Evolutionary conservation across 1,140 invertebrate genomes (phyloP), one percentile per base, ranked within the genome.

Genomic region (Agrypnia vestita): DNA sequence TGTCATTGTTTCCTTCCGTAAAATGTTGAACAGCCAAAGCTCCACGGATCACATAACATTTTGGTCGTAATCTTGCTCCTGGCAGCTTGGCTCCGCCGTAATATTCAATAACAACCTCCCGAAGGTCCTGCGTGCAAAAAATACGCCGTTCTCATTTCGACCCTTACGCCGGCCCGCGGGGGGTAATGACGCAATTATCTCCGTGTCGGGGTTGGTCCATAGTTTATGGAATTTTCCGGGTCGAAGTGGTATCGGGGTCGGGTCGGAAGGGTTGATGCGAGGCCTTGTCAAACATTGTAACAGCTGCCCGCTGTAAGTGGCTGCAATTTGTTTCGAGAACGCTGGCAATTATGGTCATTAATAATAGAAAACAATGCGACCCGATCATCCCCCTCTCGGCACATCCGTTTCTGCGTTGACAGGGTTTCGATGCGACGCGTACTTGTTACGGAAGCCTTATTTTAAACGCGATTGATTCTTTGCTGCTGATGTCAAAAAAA

Each of bases 141-240:
- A 64, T 19, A 64, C 19, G 25, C 61, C 35, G 25, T 64, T 64
- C 61, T 64, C 61, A 25, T 64, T 49, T 49, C 67, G 47, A 71
- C 67, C 67, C 67, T 71, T 71, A 11, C 0, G 19, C n/a, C 13
- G 21, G 61, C 19, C 13, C 35, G 61, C 25, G 46, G 67, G 46
- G 67, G 43, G 67, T 71, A 71, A 71, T 71, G 67, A 71, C 46
- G 67, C 67, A 71, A 71, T 71, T 71, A 71, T 71, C 67, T 71
- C 11, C 13, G 43, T 71, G 67, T 64, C 25, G 67, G 67, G n/a
- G 43, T 47, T 17, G 47, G 67, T 71, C 67, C 67, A 44, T 47
- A 49, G 43, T 71, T 71, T 71, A 71, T 71, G 67, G 67, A 71
- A 71, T 71, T 71, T 71, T 71, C 67, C 64, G 64, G 64, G 64